Base-by-base conservation (phyloP, 2,113 vertebrate genomes). In the Perca schrenkii region DNA sequence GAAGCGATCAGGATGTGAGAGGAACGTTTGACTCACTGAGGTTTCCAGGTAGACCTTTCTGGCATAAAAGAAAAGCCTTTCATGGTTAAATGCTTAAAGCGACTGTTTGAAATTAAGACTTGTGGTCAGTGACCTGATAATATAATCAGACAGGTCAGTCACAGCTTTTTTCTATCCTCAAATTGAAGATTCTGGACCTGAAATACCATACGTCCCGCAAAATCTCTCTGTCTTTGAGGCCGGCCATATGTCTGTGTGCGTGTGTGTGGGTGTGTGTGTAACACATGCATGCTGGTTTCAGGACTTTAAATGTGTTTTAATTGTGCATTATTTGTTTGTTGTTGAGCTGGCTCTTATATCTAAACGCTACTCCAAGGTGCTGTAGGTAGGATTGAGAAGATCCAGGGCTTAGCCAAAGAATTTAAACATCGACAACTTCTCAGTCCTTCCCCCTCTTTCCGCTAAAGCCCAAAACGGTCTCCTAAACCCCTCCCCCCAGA, bases 181-280 rank as follows among this genome's bases (percentile, higher is more conserved):
- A 89, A 74, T 85, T 85, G 65, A 34, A 34, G 83, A 86, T 90
- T 83, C 47, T 56, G 52, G 75, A 86, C 79, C 86, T 86, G 86
- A 90, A 91, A 86, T 82, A 83, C 79, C 73, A 31, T 61, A 85
- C 53, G 75, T 71, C 66, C 67, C 82, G 78, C 47, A 76, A 83
- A 85, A 3, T 53, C 66, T 57, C 28, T 50, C 22, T 50, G 67
- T 84, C 70, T 86, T 65, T 83, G 72, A 72, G 52, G 36, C 43
- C 14, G 7, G 36, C 8, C 47, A 16, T 40, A 8, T 40, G 8
- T 10, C 8, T 40, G 36, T 40, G 8, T 40, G 36, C 10, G 36
- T 69, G n/a, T 57, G 21, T 67, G 25, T 50, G 58, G 22, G 28
- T 64, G 58, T 57, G 63, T 54, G 62, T 36, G 25, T 63, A 31